Percentiles rank a stretch among this genome's conserved stretches.
Conservation (phyloP, 2,888 invertebrate species). For the Aporophyla nigra region DNA sequence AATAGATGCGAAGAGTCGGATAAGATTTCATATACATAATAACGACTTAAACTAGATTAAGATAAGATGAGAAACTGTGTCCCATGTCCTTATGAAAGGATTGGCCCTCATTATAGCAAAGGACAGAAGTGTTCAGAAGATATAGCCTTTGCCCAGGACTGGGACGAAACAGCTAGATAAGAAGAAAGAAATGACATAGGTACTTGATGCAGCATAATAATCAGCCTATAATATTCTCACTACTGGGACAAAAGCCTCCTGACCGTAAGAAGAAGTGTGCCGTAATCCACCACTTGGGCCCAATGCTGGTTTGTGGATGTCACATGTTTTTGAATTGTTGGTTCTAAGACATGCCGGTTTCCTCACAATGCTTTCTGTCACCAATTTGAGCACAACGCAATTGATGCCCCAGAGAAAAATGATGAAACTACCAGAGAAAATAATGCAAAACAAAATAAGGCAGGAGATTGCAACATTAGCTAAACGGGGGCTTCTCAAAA, state of each 20-base stretch:
- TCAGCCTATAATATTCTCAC: not conserved
- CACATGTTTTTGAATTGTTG: not conserved
- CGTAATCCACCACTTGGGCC: not conserved
- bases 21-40: slow-evolving; percentile 22
- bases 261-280: not conserved
- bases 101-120: not conserved
- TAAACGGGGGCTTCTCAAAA: slow-evolving; percentile 76
- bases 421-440: slow-evolving; percentile 29
- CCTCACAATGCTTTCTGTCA: not conserved
- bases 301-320: not conserved
- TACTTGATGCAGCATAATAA: not conserved
- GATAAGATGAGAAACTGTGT: not conserved
- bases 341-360: not conserved
- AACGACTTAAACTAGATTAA: not conserved
- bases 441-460: slow-evolving; percentile 50
- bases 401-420: not conserved
- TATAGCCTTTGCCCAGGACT: not conserved
- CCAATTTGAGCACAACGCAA: not conserved
- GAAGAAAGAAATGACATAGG: not conserved
- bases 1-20: slow-evolving; percentile 34
- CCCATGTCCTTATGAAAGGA: not conserved
- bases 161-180: not conserved
- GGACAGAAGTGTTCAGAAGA: not conserved
- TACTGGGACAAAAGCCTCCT: not conserved
- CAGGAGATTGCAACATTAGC: slow-evolving; percentile 61